Conservation (phyloP, 2,888 invertebrate genomes). For the Leptopilina myrica region DNA sequence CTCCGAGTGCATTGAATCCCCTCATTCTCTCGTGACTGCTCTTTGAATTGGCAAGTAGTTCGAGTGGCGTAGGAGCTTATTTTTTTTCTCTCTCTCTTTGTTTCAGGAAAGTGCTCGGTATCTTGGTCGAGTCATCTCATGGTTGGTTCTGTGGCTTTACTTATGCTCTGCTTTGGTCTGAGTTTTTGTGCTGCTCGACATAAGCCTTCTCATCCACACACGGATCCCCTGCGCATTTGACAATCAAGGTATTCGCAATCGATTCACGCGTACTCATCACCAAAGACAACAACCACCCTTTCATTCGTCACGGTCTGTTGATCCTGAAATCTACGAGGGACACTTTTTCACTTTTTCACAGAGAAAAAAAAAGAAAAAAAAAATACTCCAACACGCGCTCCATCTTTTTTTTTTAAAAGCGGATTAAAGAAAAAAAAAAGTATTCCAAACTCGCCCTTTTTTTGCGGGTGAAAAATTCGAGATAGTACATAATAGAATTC, state of each 20-base stretch:
- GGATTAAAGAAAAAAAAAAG: not conserved
- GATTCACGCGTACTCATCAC: constrained; percentile 70
- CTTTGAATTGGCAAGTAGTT: constrained; percentile 48
- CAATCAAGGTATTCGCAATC: constrained; percentile 72
- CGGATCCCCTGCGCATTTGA: constrained; percentile 72
- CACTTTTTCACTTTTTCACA: not conserved
- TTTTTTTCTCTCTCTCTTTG: constrained; percentile 54
- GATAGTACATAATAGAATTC: not conserved
- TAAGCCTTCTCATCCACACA: constrained; percentile 75
- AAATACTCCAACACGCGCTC: not conserved
- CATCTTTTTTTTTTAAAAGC: not conserved
- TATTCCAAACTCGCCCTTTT: not conserved
- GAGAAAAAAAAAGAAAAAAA: too few relatives aligned
- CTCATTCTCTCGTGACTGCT: constrained; percentile 47
- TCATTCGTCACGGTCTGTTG: constrained; percentile 73
- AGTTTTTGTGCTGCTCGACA: constrained; percentile 80
- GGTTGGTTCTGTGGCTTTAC: constrained; percentile 77
- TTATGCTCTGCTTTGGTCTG: constrained; percentile 79
- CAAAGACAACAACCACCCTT: constrained; percentile 68
- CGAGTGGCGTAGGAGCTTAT: constrained; percentile 49
- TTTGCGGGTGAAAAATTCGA: not conserved
- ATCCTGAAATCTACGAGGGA: constrained; percentile 51
- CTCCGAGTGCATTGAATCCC: constrained; percentile 32
- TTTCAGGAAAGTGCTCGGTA: constrained; percentile 79
- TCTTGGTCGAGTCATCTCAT: constrained; percentile 80